A percentile compares a stretch with the other conserved stretches of the same genome.
These are phyloP conservation scores for Crossaster papposus DNA, from an alignment of 53 echinoderm and acorn worm genomes.

Conservation along the genomic window DNA sequence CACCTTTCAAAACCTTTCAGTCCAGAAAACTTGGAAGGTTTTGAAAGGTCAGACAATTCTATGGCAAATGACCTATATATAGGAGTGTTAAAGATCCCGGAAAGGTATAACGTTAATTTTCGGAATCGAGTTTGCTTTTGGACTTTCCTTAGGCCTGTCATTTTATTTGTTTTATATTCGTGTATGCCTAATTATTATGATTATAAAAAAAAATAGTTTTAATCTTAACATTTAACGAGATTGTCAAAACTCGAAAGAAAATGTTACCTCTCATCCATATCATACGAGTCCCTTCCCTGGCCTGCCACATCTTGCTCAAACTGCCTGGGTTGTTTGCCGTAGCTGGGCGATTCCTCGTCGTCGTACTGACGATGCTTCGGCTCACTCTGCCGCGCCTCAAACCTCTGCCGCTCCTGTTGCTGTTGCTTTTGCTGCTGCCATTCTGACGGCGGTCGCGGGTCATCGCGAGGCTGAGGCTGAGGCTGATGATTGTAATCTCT, in stretches of 20 bases:
- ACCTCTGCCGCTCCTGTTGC: background rate
- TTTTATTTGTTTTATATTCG: no score
- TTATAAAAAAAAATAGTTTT: no score
- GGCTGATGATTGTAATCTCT: background rate
- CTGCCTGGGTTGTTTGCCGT: slow-evolving; percentile 9
- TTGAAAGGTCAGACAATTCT: no score
- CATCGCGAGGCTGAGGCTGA: background rate
- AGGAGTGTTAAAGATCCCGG: no score
- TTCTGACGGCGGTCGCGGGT: background rate
- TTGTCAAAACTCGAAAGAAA: background rate
- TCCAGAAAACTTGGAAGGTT: no score
- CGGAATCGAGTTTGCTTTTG: no score
- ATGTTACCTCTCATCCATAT: slow-evolving; percentile 49
- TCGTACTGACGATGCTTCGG: slow-evolving; percentile 2
- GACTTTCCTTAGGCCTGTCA: no score
- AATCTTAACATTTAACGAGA: background rate
- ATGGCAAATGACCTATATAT: no score
- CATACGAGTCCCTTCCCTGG: slow-evolving; percentile 33
- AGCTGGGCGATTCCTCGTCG: background rate
- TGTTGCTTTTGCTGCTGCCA: no score
- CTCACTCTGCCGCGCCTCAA: background rate
- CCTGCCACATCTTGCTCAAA: slow-evolving; percentile 11
- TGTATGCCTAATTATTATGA: no score
- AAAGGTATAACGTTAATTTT: no score
- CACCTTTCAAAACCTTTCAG: no score